Evolutionary conservation across 2,113 vertebrate species (phyloP).

Genomic region (Malurus melanocephalus): DNA sequence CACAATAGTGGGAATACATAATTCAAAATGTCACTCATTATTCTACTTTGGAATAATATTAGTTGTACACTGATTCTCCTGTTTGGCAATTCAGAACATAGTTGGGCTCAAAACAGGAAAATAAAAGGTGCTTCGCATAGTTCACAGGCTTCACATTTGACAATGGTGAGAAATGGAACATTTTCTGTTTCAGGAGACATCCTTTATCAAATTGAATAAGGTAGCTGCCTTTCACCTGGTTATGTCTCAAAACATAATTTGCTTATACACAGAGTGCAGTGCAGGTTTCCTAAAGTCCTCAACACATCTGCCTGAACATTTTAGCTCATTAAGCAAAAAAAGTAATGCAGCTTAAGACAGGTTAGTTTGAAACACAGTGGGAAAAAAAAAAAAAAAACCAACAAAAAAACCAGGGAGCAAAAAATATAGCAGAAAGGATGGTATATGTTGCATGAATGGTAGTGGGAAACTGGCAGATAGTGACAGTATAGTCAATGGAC

Average conservation of each 20-base stretch:
- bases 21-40: slow-evolving; percentile 31
- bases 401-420: background rate
- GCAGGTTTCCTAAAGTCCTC: background rate
- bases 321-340: background rate
- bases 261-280: background rate
- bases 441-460: background rate
- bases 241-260: background rate
- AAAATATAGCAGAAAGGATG: background rate
- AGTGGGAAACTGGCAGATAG: background rate
- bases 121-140: background rate
- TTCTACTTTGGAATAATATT: background rate
- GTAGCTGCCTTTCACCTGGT: background rate
- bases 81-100: slow-evolving; percentile 1
- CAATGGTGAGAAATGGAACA: background rate
- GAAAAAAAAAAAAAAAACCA: background rate
- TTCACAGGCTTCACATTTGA: background rate
- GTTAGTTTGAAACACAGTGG: background rate
- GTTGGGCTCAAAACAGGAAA: background rate
- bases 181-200: background rate
- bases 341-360: background rate
- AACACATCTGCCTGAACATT: background rate
- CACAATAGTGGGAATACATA: background rate
- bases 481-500: background rate
- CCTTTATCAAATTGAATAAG: background rate
- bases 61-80: background rate